Evolutionary conservation across 2,113 vertebrate species (phyloP).

Genomic region (human (Homo sapiens)): GRCh38 chr9:110324501-110325000

Average conservation of each 20-base stretch:
- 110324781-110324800: neutral
- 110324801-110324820: neutral
- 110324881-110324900: too few species aligned
- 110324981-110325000: too few species aligned
- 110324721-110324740: neutral
- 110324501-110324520: too few species aligned
- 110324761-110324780: neutral
- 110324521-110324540: neutral
- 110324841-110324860: too few species aligned
- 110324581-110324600: neutral
- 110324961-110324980: too few species aligned
- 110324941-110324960: too few species aligned
- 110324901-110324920: too few species aligned
- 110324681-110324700: neutral
- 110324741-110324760: neutral
- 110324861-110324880: too few species aligned
- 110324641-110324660: neutral
- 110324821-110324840: neutral
- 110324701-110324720: neutral
- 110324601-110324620: neutral
- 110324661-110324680: neutral
- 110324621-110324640: neutral
- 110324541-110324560: neutral
- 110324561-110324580: neutral
- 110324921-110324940: too few species aligned